Evolutionary conservation across 2,113 vertebrate genomes (phyloP).

Genomic region (Notarius lentiginosus): DNA sequence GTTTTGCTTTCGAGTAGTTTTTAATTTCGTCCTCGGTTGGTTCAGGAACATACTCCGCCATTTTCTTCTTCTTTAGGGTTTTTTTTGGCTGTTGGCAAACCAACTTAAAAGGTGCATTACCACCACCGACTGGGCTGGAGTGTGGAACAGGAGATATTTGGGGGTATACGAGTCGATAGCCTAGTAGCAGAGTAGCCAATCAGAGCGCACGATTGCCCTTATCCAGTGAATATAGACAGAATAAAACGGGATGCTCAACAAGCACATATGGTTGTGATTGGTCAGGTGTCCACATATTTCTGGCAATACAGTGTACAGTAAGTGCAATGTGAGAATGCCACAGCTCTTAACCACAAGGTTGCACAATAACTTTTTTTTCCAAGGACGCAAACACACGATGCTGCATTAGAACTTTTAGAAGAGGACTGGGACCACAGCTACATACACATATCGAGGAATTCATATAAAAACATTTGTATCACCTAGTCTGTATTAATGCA

Average conservation of each 20-base stretch:
- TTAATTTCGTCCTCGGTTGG: too few species aligned
- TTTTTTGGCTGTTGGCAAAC: too few species aligned
- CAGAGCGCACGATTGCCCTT: too few species aligned
- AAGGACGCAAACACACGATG: neutral
- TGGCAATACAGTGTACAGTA: neutral
- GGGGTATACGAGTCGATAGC: too few species aligned
- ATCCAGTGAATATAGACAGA: too few species aligned
- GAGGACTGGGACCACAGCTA: neutral
- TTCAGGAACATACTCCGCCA: too few species aligned
- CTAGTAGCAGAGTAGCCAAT: too few species aligned
- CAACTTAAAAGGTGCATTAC: too few species aligned
- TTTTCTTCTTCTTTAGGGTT: too few species aligned
- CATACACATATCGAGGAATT: neutral
- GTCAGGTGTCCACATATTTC: neutral
- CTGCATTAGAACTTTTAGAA: slow-evolving; percentile 1
- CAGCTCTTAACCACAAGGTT: neutral
- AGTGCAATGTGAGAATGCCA: neutral
- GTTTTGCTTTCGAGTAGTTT: too few species aligned
- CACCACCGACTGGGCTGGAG: too few species aligned
- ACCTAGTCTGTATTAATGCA: neutral
- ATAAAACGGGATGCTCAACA: neutral
- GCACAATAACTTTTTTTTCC: neutral
- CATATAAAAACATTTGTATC: neutral
- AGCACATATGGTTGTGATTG: neutral
- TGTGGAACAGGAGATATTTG: too few species aligned